phyloP scores from a whole-genome alignment of 2,113 vertebrate genomes.

The Ardeotis arabs region DNA sequence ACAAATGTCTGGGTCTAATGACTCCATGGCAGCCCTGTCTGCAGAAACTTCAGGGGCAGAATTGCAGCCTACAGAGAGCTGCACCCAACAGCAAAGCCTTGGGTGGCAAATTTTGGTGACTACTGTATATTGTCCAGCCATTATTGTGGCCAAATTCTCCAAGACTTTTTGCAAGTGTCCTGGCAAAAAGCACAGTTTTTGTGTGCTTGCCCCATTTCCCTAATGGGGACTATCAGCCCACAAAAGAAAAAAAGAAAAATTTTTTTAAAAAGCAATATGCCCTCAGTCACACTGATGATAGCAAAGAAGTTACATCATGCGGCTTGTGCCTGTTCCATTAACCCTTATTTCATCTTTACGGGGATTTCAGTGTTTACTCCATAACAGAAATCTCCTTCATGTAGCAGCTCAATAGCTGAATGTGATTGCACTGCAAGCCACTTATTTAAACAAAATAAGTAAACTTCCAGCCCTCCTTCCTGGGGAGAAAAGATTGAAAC shows the following conservation, averaged over 20 bases:
- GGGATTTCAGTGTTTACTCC: background rate
- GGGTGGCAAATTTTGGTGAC: background rate
- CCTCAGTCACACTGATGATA: background rate
- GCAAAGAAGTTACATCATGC: background rate
- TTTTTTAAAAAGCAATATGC: background rate
- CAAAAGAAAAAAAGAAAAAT: background rate
- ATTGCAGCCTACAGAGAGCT: background rate
- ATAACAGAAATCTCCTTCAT: background rate
- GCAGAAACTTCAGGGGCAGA: conserved; percentile 21
- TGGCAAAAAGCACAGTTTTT: background rate
- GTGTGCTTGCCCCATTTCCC: background rate
- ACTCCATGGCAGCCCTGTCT: conserved; percentile 43
- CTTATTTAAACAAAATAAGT: background rate
- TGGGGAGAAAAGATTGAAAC: background rate
- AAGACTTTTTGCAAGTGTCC: background rate
- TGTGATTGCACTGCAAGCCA: background rate
- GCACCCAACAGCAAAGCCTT: background rate
- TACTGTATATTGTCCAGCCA: background rate
- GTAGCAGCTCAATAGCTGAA: background rate
- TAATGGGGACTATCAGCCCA: background rate
- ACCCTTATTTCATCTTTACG: background rate
- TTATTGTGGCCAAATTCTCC: background rate
- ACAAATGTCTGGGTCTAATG: conserved; percentile 48
- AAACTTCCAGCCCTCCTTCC: background rate
- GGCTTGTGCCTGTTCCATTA: background rate